Conservation (phyloP, 2,797 vertebrate genomes). For the Cuniculus paca region DNA sequence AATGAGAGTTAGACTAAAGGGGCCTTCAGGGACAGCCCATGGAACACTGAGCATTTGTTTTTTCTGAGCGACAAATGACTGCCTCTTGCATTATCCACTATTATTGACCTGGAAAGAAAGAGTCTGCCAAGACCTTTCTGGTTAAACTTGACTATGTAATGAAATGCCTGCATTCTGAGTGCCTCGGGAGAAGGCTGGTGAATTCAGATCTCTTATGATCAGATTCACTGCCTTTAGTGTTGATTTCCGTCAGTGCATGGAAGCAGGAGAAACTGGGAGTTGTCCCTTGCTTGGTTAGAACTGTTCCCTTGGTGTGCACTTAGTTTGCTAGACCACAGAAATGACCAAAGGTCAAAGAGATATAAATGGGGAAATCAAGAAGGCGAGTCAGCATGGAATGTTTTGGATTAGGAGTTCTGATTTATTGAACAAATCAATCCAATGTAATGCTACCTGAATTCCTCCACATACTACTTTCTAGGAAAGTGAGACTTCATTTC, state of each 20-base stretch:
- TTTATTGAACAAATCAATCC: not conserved
- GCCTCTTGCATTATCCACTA: slow-evolving; percentile 67
- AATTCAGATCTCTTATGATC: not conserved
- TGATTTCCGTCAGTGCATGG: not conserved
- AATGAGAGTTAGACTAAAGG: slow-evolving; percentile 81
- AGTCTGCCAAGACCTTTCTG: slow-evolving; percentile 53
- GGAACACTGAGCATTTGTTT: slow-evolving; percentile 64
- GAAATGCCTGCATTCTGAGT: slow-evolving; percentile 54
- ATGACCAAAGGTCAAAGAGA: not conserved
- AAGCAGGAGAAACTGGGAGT: not conserved
- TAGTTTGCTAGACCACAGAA: not conserved
- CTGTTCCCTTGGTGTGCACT: not conserved
- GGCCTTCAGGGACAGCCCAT: slow-evolving; percentile 58
- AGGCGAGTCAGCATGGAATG: not conserved
- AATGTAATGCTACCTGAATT: not conserved
- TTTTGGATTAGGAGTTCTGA: slow-evolving; percentile 3
- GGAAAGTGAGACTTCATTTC: not conserved
- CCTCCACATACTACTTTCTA: not conserved
- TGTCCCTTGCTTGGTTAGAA: not conserved
- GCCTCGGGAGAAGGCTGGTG: slow-evolving; percentile 17
- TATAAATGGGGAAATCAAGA: not conserved
- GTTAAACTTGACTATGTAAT: slow-evolving; percentile 50
- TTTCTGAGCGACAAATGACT: slow-evolving; percentile 55
- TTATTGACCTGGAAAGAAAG: slow-evolving; percentile 66
- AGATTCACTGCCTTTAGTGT: slow-evolving; percentile 17